A percentile compares a stretch with the other conserved stretches of the same genome.
phyloP scores from a whole-genome alignment of 1,140 invertebrate species.

The Dinothrombium tinctorium region DNA sequence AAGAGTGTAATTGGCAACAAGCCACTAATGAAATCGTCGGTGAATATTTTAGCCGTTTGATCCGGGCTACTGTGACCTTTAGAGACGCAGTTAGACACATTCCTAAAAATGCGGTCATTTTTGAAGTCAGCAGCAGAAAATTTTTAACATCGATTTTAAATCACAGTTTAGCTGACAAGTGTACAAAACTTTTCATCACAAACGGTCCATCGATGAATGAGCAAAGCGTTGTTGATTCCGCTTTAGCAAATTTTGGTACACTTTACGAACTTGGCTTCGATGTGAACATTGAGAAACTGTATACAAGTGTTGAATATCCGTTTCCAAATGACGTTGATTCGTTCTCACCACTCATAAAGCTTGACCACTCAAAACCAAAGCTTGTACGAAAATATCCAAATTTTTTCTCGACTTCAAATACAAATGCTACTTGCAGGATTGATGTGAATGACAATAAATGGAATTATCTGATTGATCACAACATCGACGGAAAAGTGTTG shows the following conservation, averaged over 20 bases:
- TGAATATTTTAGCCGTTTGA: slow-evolving; percentile 79
- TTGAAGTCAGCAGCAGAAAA: slow-evolving; percentile 48
- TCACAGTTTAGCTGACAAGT: slow-evolving; percentile 32
- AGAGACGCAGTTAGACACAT: slow-evolving; percentile 51
- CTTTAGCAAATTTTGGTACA: slow-evolving; percentile 19
- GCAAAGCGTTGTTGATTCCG: slow-evolving; percentile 34
- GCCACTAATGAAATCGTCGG: slow-evolving; percentile 34
- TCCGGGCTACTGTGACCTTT: slow-evolving; percentile 50
- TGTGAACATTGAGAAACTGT: slow-evolving; percentile 21
- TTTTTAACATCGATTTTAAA: slow-evolving; percentile 64
- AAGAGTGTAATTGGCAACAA: slow-evolving; percentile 44
- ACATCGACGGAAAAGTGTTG: slow-evolving; percentile 29
- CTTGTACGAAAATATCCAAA: slow-evolving; percentile 11
- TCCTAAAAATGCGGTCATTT: slow-evolving; percentile 38
- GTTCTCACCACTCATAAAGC: slow-evolving; percentile 24
- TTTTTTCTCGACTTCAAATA: slow-evolving; percentile 7
- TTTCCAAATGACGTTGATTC: slow-evolving; percentile 26
- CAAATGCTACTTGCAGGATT: slow-evolving; percentile 10
- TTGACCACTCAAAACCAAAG: slow-evolving; percentile 25
- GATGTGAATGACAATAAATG: slow-evolving; percentile 16
- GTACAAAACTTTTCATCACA: slow-evolving; percentile 19
- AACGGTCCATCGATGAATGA: slow-evolving; percentile 43
- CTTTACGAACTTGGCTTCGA: slow-evolving; percentile 25
- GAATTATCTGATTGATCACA: slow-evolving; percentile 25
- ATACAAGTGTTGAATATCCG: slow-evolving; percentile 21